Conservation (phyloP, 2,113 vertebrate species). For the Cottus gobio region DNA sequence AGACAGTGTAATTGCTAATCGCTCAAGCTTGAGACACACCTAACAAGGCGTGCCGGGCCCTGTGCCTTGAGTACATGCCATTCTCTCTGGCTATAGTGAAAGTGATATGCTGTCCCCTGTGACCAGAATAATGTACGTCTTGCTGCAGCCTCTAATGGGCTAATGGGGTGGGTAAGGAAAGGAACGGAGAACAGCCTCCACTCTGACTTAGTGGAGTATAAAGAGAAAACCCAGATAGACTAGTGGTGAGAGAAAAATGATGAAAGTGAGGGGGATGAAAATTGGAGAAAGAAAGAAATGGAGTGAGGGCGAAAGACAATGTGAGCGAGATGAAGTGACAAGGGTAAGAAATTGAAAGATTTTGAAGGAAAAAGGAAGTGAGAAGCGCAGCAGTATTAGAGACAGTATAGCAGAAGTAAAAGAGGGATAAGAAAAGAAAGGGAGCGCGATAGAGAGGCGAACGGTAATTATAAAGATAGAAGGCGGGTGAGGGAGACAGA, state of each 20-base stretch:
- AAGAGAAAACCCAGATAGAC: conserved; percentile 21
- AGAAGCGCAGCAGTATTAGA: conserved; percentile 20
- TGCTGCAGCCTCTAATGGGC: conserved; percentile 68
- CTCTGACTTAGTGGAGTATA: conserved; percentile 27
- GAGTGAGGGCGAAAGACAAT: conserved; percentile 2
- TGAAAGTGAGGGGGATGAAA: not conserved
- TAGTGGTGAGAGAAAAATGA: not conserved
- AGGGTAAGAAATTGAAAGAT: conserved; percentile 20
- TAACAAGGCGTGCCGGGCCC: conserved; percentile 63
- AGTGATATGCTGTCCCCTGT: conserved; percentile 68
- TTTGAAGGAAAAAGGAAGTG: not conserved
- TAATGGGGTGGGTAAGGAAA: conserved; percentile 67
- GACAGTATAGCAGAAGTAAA: conserved; percentile 25
- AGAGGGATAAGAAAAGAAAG: conserved; percentile 32
- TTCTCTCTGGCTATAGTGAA: conserved; percentile 61
- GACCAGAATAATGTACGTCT: conserved; percentile 72
- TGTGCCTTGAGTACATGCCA: conserved; percentile 43
- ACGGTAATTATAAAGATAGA: conserved; percentile 63
- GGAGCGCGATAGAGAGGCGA: conserved; percentile 28
- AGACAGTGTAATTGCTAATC: conserved; percentile 76
- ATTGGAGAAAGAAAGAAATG: conserved; percentile 10
- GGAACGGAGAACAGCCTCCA: conserved; percentile 45
- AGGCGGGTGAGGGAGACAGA: conserved; percentile 22
- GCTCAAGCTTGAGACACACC: conserved; percentile 73
- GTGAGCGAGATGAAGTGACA: conserved; percentile 29